phyloP scores from a whole-genome alignment of 23 tunicate genomes.

The Phallusia fumigata region DNA sequence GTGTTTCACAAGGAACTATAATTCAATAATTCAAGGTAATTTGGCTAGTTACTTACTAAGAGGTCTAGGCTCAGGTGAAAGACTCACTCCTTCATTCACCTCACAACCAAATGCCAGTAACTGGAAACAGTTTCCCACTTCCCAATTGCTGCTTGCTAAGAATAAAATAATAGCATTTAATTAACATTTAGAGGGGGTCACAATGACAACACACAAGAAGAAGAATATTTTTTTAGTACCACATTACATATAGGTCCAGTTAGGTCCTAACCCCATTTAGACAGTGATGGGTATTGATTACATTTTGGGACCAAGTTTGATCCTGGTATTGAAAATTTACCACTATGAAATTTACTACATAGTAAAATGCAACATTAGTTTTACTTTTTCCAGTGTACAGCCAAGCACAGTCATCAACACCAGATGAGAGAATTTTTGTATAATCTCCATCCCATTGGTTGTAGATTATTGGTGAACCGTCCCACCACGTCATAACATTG shows the following conservation, averaged over 20 bases:
- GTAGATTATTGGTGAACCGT: slow-evolving; percentile 39
- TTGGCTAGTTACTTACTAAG: slow-evolving; percentile 12
- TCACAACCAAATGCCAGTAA: slow-evolving; percentile 62
- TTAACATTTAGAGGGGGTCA: too few relatives aligned
- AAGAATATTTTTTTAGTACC: too few relatives aligned
- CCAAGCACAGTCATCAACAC: slow-evolving; percentile 70
- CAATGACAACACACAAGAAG: too few relatives aligned
- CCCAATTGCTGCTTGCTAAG: slow-evolving; percentile 56
- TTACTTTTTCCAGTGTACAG: slow-evolving; percentile 74
- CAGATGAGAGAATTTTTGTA: not conserved
- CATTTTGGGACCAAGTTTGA: too few relatives aligned
- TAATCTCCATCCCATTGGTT: slow-evolving; percentile 62
- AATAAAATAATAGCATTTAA: too few relatives aligned
- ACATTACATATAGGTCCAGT: too few relatives aligned
- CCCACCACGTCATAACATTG: slow-evolving; percentile 41
- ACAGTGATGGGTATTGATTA: too few relatives aligned
- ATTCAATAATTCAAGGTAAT: too few relatives aligned
- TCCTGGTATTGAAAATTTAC: not conserved
- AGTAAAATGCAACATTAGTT: too few relatives aligned
- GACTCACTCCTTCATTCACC: slow-evolving; percentile 47
- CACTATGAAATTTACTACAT: too few relatives aligned
- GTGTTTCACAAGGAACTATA: too few relatives aligned
- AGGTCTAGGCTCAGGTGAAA: slow-evolving; percentile 52
- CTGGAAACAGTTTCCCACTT: slow-evolving; percentile 49
- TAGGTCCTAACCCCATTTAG: too few relatives aligned